phyloP scores from a whole-genome alignment of 2,888 invertebrate species.

The Abrostola tripartita region DNA sequence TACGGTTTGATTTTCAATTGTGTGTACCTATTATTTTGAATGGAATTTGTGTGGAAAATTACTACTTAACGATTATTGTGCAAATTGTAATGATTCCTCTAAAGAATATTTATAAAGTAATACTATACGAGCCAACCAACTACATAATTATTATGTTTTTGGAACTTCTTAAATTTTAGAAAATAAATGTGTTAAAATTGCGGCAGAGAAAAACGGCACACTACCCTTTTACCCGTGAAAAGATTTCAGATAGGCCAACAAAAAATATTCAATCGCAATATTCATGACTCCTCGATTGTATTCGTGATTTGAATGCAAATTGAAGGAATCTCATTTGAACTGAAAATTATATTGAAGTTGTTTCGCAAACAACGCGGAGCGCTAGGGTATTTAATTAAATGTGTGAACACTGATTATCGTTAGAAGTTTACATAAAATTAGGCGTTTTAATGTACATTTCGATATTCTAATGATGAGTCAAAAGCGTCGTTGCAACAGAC shows the following conservation, averaged over 20 bases:
- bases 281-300: conserved; percentile 66
- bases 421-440: conserved; percentile 68
- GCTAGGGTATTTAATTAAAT: conserved; percentile 73
- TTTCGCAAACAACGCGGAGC: conserved; percentile 60
- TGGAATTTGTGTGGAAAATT: background rate
- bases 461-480: conserved; percentile 77
- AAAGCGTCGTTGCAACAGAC: conserved; percentile 66
- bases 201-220: conserved; percentile 36
- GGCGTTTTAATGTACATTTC: conserved; percentile 65
- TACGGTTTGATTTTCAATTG: conserved; percentile 15
- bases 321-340: conserved; percentile 65
- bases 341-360: conserved; percentile 72
- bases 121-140: no score
- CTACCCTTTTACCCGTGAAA: conserved; percentile 47
- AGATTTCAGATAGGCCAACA: conserved; percentile 55
- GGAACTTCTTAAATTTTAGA: no score
- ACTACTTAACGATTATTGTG: no score
- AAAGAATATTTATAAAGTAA: no score
- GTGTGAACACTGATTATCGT: conserved; percentile 70
- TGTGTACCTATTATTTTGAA: background rate
- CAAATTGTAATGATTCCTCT: no score
- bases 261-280: conserved; percentile 65
- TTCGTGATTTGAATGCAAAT: conserved; percentile 73
- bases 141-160: no score
- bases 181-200: conserved; percentile 36